Base-by-base conservation (phyloP, 2,113 vertebrate species). In the Zingel zingel region DNA sequence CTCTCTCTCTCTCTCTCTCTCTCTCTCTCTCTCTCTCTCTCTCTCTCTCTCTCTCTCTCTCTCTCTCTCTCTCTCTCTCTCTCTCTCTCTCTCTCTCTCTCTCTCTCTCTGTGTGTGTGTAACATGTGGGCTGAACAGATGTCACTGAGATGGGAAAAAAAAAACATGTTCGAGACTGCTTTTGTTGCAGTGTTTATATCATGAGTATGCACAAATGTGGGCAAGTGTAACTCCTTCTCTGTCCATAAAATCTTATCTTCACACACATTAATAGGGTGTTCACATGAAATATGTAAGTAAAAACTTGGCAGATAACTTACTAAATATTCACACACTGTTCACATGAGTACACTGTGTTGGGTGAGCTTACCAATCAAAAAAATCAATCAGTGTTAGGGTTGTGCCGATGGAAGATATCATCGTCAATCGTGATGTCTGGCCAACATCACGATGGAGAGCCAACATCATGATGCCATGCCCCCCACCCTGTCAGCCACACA, bases 121-220 rank as follows among this genome's bases (percentile, higher is more conserved):
- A n/a, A 84, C 79, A 81, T 74, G 74, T 81, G 82, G 64, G 39
- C 53, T 73, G 50, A 65, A 30, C 33, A 45, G 59, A 73, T 27
- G 59, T 65, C 16, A 74, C 14, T 33, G 65, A 78, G 47, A 82
- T 0, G 0, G 45, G 2, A 2, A 6, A 45, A 14, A 39, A 6
- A 59, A 51, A 2, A 30, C 5, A 10, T 87, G 45, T 67, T 62
- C 7, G 36, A 67, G 18, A 9, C 69, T 23, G 53, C 53, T 69
- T 68, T 74, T 74, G 63, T 84, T 81, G 47, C 23, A 1, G n/a
- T 58, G 43, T 72, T 66, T 68, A 56, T 58, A n/a, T 62, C 12
- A 2, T 7, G 66, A 68, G 11, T 21, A 57, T 50, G 39, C 47
- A 33, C 13, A 48, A 18, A 73, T 23, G 39, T 74, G 21, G 16